Evolutionary conservation across 2,797 vertebrate species (phyloP), one percentile per base, ranked within the genome.

Genomic region (Pteronotus mesoamericanus): DNA sequence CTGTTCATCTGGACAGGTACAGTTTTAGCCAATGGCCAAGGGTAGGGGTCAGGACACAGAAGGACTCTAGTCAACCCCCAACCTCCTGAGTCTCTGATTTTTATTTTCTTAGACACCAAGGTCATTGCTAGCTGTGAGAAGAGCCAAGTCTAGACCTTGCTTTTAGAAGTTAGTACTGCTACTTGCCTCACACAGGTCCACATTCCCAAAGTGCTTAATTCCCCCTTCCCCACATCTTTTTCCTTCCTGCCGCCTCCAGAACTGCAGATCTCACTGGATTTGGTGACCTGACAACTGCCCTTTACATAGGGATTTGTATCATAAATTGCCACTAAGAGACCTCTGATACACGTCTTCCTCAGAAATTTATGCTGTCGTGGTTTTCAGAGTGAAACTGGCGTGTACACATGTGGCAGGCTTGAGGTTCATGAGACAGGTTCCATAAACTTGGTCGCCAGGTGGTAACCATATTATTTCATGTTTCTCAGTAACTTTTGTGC

Each of bases 401-500:
- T 79, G 53, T 24, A 55, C 96, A 77, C 94, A 93, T 86, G 85
- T 86, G 96, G 95, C 93, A 90, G 91, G 79, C 84, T 91, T 88
- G 97, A n/a, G 21, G 91, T 72, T 83, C 96, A 94, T 97, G 95
- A 97, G 91, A 97, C 87, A 96, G 95, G 97, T 96, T 92, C 93
- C 79, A 59, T 93, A 93, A 97, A 92, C 68, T 94, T 42, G 46
- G 95, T 94, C 51, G 14, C 97, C 97, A 98, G 96, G 97, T 98
- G 97, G 97, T 96, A 96, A 97, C 97, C 96, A 97, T 95, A 97
- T 96, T 97, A 97, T 64, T 97, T 94, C 94, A 96, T 92, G 94
- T 94, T 97, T 97, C 97, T 94, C 26, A 0, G 91, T 96, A 96
- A 95, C 87, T 97, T 97, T 85, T 85, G 83, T 97, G 97, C 96